phyloP scores from a whole-genome alignment of 2,797 vertebrate genomes.

The Hylomyscus alleni region DNA sequence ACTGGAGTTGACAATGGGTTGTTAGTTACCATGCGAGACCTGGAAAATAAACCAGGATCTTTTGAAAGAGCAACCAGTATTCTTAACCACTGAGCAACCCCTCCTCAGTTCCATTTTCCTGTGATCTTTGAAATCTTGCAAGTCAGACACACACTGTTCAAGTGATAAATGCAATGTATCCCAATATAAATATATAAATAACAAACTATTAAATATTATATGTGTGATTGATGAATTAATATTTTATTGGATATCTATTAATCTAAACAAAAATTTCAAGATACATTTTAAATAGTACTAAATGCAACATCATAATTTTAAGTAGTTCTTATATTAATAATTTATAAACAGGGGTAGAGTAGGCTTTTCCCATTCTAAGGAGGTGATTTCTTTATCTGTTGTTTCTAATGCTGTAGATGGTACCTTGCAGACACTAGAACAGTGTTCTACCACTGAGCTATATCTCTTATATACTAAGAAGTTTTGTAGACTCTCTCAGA shows the following conservation, averaged over 20 bases:
- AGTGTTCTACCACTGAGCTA: neutral
- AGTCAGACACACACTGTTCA: slow-evolving; percentile 48
- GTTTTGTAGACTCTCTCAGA: slow-evolving; percentile 62
- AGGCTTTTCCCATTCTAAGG: slow-evolving; percentile 52
- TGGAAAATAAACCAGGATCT: neutral
- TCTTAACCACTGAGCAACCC: neutral
- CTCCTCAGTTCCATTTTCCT: slow-evolving; percentile 45
- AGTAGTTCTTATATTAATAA: slow-evolving; percentile 76
- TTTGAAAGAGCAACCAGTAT: neutral
- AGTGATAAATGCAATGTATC: slow-evolving; percentile 60
- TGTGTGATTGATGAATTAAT: slow-evolving; percentile 80
- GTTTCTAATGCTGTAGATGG: neutral
- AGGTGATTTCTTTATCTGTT: neutral
- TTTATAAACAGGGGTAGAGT: neutral
- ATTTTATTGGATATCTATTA: slow-evolving; percentile 78
- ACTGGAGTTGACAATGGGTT: neutral
- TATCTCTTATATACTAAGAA: slow-evolving; percentile 72
- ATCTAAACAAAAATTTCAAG: slow-evolving; percentile 80
- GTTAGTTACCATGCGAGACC: too few relatives aligned
- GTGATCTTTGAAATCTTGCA: slow-evolving; percentile 70
- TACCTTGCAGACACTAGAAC: neutral
- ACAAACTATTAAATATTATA: slow-evolving; percentile 79
- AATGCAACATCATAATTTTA: slow-evolving; percentile 78
- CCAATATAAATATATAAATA: slow-evolving; percentile 12
- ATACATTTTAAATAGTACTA: neutral